Conservation (phyloP, 2,797 vertebrate genomes). For the Hoplostethus atlanticus region DNA sequence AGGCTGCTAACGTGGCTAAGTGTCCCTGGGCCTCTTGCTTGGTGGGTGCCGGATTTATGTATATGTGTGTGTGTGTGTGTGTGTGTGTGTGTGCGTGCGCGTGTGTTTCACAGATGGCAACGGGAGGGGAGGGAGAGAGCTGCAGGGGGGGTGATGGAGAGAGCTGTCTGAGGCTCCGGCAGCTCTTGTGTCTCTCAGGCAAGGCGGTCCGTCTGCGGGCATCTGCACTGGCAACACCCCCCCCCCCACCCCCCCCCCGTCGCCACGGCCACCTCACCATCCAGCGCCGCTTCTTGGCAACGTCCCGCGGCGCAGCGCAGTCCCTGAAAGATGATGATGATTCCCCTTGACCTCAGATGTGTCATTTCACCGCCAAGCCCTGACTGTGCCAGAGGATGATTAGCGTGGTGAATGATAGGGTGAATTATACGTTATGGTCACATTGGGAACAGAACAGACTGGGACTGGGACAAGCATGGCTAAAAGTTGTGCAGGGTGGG, state of each 20-base stretch:
- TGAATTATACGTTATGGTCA: constrained; percentile 47
- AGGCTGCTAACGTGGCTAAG: constrained; percentile 78
- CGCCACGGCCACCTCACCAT: constrained; percentile 58
- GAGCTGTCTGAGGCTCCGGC: constrained; percentile 84
- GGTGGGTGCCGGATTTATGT: constrained; percentile 58
- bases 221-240: constrained; percentile 76
- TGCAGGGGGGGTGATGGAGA: constrained; percentile 81
- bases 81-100: constrained; percentile 19
- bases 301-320: constrained; percentile 15
- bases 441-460: constrained; percentile 20
- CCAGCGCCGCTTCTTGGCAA: constrained; percentile 61
- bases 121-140: constrained; percentile 69
- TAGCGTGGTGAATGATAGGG: constrained; percentile 60
- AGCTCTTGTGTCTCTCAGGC: constrained; percentile 82
- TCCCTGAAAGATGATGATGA: constrained; percentile 38
- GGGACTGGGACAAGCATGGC: constrained; percentile 3
- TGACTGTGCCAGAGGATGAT: constrained; percentile 32
- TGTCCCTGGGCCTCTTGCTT: constrained; percentile 72
- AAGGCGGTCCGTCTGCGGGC: constrained; percentile 83
- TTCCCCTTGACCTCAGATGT: constrained; percentile 68
- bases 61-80: constrained; percentile 18
- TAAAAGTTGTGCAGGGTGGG: constrained; percentile 24
- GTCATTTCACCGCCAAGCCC: constrained; percentile 40
- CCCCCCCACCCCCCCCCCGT: background rate
- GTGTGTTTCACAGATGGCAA: constrained; percentile 81